These are phyloP conservation scores for Ptyas mucosa DNA, from an alignment of 2,113 vertebrate species.

Conservation along the genomic window DNA sequence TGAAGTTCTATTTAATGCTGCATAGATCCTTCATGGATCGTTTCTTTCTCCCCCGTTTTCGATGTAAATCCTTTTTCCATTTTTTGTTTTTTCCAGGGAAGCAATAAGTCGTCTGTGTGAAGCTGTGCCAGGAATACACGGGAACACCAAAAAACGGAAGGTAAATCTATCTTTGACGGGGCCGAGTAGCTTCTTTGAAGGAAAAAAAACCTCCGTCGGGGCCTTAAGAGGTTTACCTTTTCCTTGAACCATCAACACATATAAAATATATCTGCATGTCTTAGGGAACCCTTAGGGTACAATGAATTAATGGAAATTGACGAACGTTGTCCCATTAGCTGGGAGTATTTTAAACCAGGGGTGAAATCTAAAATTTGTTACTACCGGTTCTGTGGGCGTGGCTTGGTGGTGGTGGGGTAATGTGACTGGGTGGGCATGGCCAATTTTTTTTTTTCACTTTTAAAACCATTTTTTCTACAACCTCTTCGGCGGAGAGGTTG, in stretches of 20 bases:
- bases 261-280: neutral
- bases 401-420: too few species aligned
- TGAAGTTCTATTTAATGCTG: neutral
- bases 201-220: neutral
- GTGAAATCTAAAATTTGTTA: too few species aligned
- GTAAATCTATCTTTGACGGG: conserved; percentile 63
- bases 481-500: too few species aligned
- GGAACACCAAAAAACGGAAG: conserved; percentile 78
- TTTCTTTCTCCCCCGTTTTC: neutral
- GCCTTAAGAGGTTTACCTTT: neutral
- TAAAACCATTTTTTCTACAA: too few species aligned
- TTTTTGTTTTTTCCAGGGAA: conserved; percentile 74
- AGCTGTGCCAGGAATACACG: conserved; percentile 73
- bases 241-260: neutral
- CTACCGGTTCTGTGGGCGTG: too few species aligned
- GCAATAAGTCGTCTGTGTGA: conserved; percentile 90
- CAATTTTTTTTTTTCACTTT: too few species aligned
- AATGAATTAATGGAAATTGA: neutral
- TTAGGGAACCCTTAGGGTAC: neutral
- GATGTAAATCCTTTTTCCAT: neutral
- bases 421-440: too few species aligned
- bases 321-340: neutral
- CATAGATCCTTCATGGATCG: neutral
- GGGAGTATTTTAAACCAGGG: neutral
- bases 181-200: neutral